Evolutionary conservation across 2,888 invertebrate species (phyloP), one percentile per base, ranked within the genome.

Genomic region (Meteorus colon): DNA sequence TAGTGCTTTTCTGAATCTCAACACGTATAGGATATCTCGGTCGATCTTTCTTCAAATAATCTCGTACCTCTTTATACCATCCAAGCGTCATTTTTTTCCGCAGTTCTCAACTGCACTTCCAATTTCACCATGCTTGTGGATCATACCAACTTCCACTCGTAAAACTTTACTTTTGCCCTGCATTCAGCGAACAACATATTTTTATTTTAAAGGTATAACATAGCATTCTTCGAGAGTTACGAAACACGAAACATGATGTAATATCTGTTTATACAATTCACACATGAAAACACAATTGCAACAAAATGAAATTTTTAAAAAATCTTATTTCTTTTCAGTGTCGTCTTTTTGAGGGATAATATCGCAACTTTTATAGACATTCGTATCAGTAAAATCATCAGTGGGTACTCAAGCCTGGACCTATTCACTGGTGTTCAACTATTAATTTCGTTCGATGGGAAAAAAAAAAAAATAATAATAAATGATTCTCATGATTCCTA

Each of bases 121-220:
- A 4, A 48, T 48, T 48, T 48, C 48, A n/a, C 48, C 16, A 48
- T 37, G n/a, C 34, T 37, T n/a, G 37, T 65, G 34, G 65, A 29
- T 70, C 69, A 67, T 75, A 75, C 80, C 66, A 84, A 84, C 82
- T 84, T 83, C 78, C 74, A 48, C 74, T 81, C 83, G 84, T 84
- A 85, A 86, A 86, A 86, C 84, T 85, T 84, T 78, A 73, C 78
- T 75, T 76, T 77, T 76, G 76, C 78, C 77, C 81, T 81, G 81
- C 80, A 81, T 80, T 78, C 81, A 37, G 41, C 27, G 78, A 81
- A 81, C 81, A 74, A 76, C 81, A 75, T 76, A 76, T 81, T 80
- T 31, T 81, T 78, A 82, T 81, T 76, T 78, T 83, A 82, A 82
- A 80, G 80, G 79, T 80, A 81, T 76, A 74, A 77, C 8, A 41